phyloP scores from a whole-genome alignment of 1,140 invertebrate species.

The Eueides isabella region DNA sequence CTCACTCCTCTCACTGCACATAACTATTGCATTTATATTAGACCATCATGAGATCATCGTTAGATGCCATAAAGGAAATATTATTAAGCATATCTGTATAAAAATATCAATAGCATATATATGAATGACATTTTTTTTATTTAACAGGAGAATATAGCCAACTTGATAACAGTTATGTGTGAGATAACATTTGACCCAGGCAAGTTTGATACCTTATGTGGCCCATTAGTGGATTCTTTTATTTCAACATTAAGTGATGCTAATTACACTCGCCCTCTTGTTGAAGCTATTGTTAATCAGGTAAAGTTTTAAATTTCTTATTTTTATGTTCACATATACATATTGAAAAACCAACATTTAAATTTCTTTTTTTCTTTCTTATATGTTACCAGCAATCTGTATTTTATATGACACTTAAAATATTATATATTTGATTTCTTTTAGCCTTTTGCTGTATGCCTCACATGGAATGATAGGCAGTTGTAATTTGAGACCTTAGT shows the following conservation, averaged over 20 bases:
- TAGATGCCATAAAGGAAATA: no score
- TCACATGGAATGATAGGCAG: no score
- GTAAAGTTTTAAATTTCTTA: conserved; percentile 56
- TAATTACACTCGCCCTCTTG: conserved; percentile 80
- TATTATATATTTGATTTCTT: no score
- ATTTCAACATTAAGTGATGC: conserved; percentile 79
- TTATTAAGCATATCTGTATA: neutral
- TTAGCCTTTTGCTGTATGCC: no score
- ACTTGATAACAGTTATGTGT: conserved; percentile 83
- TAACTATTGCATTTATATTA: no score
- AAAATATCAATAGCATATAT: neutral
- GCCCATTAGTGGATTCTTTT: conserved; percentile 82
- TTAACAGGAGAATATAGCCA: conserved; percentile 77
- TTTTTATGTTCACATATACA: conserved; percentile 1
- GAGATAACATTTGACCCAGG: conserved; percentile 84
- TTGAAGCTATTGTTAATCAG: conserved; percentile 84
- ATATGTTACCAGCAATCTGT: no score
- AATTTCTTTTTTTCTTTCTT: no score
- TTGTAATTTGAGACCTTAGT: no score
- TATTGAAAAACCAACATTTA: no score
- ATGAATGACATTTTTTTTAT: neutral
- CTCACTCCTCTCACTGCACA: no score
- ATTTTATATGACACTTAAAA: no score
- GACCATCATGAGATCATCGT: no score
- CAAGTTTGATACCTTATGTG: conserved; percentile 83